Evolutionary conservation across 2,797 vertebrate genomes (phyloP).

Genomic region (Parauchenoglanis ngamensis): DNA sequence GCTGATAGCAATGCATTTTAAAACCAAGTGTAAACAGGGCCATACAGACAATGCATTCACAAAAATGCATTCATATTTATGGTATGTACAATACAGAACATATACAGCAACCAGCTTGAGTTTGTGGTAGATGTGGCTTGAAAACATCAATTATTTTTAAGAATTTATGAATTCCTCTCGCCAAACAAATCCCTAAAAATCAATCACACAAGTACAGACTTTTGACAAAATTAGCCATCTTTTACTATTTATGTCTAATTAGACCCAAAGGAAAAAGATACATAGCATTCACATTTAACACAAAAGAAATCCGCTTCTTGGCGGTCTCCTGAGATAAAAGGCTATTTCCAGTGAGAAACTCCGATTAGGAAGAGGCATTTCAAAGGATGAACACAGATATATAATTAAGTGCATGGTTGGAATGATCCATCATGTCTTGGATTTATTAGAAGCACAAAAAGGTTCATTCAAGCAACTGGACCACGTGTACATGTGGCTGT

Average conservation of each 20-base stretch:
- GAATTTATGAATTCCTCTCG: neutral
- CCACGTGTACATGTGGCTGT: slow-evolving; percentile 17
- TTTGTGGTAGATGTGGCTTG: neutral
- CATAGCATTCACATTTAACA: neutral
- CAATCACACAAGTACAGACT: too few species aligned
- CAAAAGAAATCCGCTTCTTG: neutral
- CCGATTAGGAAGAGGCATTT: neutral
- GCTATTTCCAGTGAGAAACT: slow-evolving; percentile 3
- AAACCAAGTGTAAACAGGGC: too few species aligned
- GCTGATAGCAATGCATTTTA: too few species aligned
- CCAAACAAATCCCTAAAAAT: neutral
- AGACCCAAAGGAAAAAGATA: neutral
- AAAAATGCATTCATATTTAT: neutral
- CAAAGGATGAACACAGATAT: slow-evolving; percentile 32
- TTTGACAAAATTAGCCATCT: neutral
- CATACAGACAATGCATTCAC: too few species aligned
- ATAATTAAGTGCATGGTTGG: slow-evolving; percentile 51
- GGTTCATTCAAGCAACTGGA: slow-evolving; percentile 41
- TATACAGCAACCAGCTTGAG: neutral
- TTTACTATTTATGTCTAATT: neutral
- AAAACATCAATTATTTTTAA: neutral
- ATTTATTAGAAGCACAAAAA: slow-evolving; percentile 50
- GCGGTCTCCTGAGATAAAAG: neutral
- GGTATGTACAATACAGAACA: neutral
- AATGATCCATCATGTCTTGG: slow-evolving; percentile 44